Percentiles rank a stretch among this genome's conserved stretches.
These are phyloP conservation scores for Gerris buenoi DNA, from an alignment of 1,140 invertebrate species.

Conservation along the genomic window DNA sequence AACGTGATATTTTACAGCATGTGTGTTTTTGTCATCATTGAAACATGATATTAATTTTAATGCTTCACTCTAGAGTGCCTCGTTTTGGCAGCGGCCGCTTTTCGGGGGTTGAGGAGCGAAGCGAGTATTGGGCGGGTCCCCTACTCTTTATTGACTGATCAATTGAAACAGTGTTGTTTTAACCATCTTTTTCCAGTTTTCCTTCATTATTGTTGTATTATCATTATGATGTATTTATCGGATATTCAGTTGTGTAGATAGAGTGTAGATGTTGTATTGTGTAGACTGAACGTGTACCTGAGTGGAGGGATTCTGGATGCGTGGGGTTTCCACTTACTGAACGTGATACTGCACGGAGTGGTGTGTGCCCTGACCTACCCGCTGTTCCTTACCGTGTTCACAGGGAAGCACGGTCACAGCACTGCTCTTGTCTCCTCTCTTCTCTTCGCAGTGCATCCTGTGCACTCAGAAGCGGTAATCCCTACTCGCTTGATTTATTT, in stretches of 20 bases:
- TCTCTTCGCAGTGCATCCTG: constrained; percentile 71
- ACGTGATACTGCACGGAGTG: constrained; percentile 22
- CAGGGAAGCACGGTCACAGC: constrained; percentile 21
- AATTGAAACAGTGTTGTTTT: too few species aligned
- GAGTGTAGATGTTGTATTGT: neutral
- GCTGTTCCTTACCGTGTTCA: constrained; percentile 37
- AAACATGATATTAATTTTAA: too few species aligned
- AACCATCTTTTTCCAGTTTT: neutral
- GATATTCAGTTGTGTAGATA: neutral
- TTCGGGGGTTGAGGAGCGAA: too few species aligned
- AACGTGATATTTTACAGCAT: too few species aligned
- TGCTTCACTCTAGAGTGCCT: too few species aligned
- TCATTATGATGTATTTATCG: neutral
- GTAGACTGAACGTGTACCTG: constrained; percentile 21
- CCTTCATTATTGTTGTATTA: neutral
- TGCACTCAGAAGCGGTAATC: constrained; percentile 58
- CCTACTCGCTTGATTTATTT: too few species aligned
- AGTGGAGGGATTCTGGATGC: constrained; percentile 30
- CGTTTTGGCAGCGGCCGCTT: too few species aligned
- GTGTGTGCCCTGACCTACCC: constrained; percentile 35
- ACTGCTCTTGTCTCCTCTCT: constrained; percentile 46
- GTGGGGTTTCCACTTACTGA: constrained; percentile 38
- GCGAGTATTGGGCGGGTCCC: too few species aligned
- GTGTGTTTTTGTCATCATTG: too few species aligned
- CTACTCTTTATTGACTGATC: too few species aligned